These are phyloP conservation scores for Bilobella aurantiaca DNA, from an alignment of 1,140 invertebrate species.

Conservation along the genomic window DNA sequence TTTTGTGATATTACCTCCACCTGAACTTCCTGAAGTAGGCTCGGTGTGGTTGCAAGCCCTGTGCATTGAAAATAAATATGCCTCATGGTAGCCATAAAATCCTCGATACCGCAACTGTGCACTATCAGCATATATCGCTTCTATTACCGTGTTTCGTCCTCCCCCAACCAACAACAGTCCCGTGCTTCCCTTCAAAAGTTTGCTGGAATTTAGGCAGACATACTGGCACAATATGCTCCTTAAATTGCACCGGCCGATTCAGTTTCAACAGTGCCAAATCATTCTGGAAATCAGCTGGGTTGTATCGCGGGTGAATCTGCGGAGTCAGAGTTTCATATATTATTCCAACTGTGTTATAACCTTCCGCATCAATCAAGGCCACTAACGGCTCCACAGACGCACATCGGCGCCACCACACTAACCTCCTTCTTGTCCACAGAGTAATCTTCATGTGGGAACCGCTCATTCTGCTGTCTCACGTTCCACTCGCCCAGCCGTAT, in stretches of 20 bases:
- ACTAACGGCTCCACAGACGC: too few relatives aligned
- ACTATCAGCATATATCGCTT: neutral
- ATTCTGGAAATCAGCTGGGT: conserved; percentile 75
- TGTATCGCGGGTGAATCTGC: conserved; percentile 74
- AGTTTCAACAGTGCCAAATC: conserved; percentile 77
- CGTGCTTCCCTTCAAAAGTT: conserved; percentile 46
- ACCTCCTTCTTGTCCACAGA: conserved; percentile 77
- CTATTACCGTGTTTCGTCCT: conserved; percentile 63
- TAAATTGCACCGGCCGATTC: conserved; percentile 55
- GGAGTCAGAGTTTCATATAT: too few relatives aligned
- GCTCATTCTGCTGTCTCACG: conserved; percentile 68
- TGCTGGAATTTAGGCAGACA: conserved; percentile 62
- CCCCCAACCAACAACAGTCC: conserved; percentile 46
- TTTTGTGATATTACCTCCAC: conserved; percentile 85
- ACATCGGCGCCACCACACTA: too few relatives aligned
- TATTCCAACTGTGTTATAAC: too few relatives aligned
- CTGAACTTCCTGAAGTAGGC: conserved; percentile 52
- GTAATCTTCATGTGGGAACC: conserved; percentile 74
- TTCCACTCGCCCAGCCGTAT: conserved; percentile 85
- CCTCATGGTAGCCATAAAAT: too few relatives aligned
- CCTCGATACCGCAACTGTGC: too few relatives aligned
- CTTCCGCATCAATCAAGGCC: too few relatives aligned
- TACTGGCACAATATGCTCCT: conserved; percentile 80
- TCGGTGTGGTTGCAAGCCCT: conserved; percentile 42
- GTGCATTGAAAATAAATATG: conserved; percentile 1